Evolutionary conservation across 1,140 invertebrate genomes (phyloP).

Genomic region (Whitmania pigra): DNA sequence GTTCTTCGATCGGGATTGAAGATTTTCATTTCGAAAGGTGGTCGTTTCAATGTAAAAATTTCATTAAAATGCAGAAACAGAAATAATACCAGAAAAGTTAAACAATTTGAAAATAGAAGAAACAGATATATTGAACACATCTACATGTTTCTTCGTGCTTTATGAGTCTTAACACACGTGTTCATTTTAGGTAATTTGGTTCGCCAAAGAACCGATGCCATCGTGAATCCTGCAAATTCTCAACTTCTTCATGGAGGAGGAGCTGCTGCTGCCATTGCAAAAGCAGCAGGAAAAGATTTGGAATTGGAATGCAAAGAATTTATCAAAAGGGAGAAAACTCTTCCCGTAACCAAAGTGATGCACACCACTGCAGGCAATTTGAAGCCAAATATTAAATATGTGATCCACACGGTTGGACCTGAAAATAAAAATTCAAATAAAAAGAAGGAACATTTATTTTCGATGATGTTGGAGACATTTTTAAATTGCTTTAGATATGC

Average conservation of each 20-base stretch:
- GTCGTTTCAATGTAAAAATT: neutral
- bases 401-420: conserved; percentile 23
- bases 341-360: neutral
- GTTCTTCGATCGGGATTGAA: neutral
- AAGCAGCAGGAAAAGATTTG: conserved; percentile 20
- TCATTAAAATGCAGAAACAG: too few species aligned
- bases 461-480: conserved; percentile 24
- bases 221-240: conserved; percentile 23
- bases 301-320: conserved; percentile 11
- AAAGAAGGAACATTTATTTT: neutral
- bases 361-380: conserved; percentile 19
- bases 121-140: too few species aligned
- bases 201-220: conserved; percentile 15
- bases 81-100: neutral
- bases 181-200: conserved; percentile 14
- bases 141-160: too few species aligned
- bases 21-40: conserved; percentile 10
- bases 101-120: too few species aligned
- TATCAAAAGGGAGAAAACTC: neutral
- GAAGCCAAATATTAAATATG: conserved; percentile 11
- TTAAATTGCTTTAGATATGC: conserved; percentile 30
- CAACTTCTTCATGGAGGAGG: conserved; percentile 11
- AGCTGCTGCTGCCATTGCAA: conserved; percentile 17
- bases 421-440: neutral
- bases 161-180: neutral